These are phyloP conservation scores for Gryllus longicercus DNA, from an alignment of 2,888 invertebrate genomes.

Conservation along the genomic window DNA sequence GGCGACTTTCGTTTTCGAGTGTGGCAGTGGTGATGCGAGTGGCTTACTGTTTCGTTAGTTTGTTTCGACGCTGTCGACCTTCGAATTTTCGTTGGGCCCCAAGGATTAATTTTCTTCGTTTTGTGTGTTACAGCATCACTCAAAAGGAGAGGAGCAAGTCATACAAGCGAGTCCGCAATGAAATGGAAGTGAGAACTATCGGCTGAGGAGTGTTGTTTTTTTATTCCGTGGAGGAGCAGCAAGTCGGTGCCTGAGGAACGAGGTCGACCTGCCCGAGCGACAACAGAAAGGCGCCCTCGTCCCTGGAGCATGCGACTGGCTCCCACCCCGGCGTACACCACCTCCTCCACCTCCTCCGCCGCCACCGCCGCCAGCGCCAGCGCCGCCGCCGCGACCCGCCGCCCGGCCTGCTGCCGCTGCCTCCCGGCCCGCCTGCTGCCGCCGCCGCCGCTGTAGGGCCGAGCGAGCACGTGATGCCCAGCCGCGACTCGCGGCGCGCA, in stretches of 20 bases:
- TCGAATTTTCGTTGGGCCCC: neutral
- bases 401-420: neutral
- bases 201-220: neutral
- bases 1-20: neutral
- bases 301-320: neutral
- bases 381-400: neutral
- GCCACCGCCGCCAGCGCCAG: neutral
- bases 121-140: neutral
- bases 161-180: neutral
- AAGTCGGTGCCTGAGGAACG: neutral
- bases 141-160: neutral
- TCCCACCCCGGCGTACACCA: neutral
- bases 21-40: constrained; percentile 7
- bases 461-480: neutral
- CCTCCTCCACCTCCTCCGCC: neutral
- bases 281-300: neutral
- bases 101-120: neutral
- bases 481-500: neutral
- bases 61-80: neutral
- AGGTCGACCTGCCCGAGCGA: neutral
- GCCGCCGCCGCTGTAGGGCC: neutral
- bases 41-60: neutral
- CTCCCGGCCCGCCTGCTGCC: neutral
- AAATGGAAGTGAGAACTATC: constrained; percentile 17
- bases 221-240: constrained; percentile 1